Evolutionary conservation across 2,888 invertebrate species (phyloP), one percentile per base, ranked within the genome.

Genomic region (Noctua fimbriata): DNA sequence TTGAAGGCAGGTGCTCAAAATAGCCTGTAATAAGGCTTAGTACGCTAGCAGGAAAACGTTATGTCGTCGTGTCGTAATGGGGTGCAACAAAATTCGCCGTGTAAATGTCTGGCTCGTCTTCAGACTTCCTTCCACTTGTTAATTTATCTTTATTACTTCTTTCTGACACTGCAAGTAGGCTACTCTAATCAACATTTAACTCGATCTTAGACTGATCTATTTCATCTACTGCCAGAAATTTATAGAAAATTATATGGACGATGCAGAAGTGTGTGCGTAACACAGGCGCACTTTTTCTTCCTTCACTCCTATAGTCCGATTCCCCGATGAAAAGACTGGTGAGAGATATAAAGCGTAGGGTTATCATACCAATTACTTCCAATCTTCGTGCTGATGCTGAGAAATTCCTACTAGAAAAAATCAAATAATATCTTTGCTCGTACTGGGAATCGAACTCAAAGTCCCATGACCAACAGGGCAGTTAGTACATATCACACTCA

Each of bases 21-120:
- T 52, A 47, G 21, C 60, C 24, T 83, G 10, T 83, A 70, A 60
- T 74, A 55, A 58, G 55, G 36, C 65, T 82, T 66, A 79, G 28
- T 76, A 69, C 60, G 52, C 65, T 66, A 41, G 55, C 24, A 44
- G 7, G n/a, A 5, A 47, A 36, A 76, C 60, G 60, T 36, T n/a
- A 60, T 81, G 60, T 69, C 55, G 36, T 41, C 16, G 28, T 41
- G 41, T 9, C 44, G 9, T 67, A 4, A 44, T 67, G n/a, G 16
- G 66, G 41, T n/a, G 41, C 24, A 41, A 44, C 41, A 44, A 44
- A 67, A 67, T 44, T n/a, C 6, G 41, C n/a, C n/a, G 3, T 16
- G 24, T 5, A 24, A 36, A 21, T 65, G 66, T 16, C 41, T 41
- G 44, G 9, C 44, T 44, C 41, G n/a, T 24, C 41, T n/a, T 16